phyloP scores from a whole-genome alignment of 2,113 vertebrate species.

The Larimichthys polyactis region DNA sequence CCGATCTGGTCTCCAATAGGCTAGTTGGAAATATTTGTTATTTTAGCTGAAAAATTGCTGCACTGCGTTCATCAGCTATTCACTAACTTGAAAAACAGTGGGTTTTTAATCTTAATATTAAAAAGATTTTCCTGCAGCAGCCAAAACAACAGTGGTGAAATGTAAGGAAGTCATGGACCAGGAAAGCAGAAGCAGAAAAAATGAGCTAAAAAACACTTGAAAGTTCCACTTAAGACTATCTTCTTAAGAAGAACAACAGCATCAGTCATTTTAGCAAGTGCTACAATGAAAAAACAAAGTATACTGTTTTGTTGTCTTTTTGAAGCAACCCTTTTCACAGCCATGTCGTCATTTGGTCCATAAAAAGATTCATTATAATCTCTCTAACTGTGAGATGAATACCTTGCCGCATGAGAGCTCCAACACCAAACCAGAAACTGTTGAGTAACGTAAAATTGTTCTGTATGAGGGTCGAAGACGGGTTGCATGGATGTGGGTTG shows the following conservation, averaged over 20 bases:
- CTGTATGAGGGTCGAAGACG: constrained; percentile 96
- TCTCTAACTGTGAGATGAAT: constrained; percentile 77
- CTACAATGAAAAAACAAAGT: no score
- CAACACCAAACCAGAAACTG: constrained; percentile 99
- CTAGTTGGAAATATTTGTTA: background rate
- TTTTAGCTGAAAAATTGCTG: background rate
- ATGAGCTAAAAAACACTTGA: no score
- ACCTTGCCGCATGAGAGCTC: constrained; percentile 99
- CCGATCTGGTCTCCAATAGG: background rate
- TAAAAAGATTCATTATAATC: background rate
- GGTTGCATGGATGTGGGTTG: constrained; percentile 98
- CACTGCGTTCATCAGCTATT: background rate
- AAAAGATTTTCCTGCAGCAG: background rate
- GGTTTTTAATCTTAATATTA: background rate
- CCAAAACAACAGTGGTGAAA: background rate
- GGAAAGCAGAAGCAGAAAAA: background rate
- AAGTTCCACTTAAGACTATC: background rate
- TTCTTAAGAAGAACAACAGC: no score
- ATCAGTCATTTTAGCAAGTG: no score
- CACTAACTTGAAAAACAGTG: background rate
- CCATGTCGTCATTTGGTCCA: background rate
- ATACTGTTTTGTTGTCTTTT: background rate
- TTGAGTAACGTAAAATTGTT: constrained; percentile 99
- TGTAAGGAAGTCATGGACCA: background rate
- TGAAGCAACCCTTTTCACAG: background rate